These are phyloP conservation scores for Brachypodius melanocephalos DNA, from an alignment of 2,113 vertebrate species.

Conservation along the genomic window DNA sequence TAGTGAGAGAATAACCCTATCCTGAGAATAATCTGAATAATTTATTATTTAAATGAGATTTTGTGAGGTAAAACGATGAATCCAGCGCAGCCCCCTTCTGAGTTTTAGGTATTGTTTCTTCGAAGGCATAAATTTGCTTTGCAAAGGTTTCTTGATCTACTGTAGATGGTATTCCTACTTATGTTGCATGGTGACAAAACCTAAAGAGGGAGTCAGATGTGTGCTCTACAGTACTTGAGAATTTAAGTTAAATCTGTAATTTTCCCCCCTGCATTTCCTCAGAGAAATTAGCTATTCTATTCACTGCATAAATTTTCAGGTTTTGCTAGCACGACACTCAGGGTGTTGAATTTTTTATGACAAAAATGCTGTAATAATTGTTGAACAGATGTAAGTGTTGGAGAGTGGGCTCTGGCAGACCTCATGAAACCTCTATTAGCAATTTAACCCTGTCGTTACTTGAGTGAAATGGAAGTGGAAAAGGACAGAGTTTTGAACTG, in stretches of 20 bases:
- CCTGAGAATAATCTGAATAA: conserved; percentile 8
- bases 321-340: conserved; percentile 91
- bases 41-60: conserved; percentile 43
- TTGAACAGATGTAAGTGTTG: conserved; percentile 99
- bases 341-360: conserved; percentile 99
- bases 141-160: conserved; percentile 4
- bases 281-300: conserved; percentile 98
- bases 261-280: conserved; percentile 85
- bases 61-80: neutral
- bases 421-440: conserved; percentile 92
- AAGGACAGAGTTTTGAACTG: neutral
- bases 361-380: conserved; percentile 98
- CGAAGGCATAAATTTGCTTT: conserved; percentile 41
- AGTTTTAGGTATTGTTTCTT: conserved; percentile 37
- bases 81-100: neutral
- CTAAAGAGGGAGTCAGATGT: conserved; percentile 76
- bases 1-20: neutral
- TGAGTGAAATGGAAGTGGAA: conserved; percentile 17
- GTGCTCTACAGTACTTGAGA: conserved; percentile 78
- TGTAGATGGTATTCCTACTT: conserved; percentile 8
- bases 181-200: conserved; percentile 61
- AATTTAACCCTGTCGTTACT: conserved; percentile 85
- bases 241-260: conserved; percentile 89
- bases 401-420: conserved; percentile 89
- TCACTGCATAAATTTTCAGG: conserved; percentile 97